These are phyloP conservation scores for Drosophila nasuta DNA, from an alignment of 1,140 invertebrate species.

Conservation along the genomic window DNA sequence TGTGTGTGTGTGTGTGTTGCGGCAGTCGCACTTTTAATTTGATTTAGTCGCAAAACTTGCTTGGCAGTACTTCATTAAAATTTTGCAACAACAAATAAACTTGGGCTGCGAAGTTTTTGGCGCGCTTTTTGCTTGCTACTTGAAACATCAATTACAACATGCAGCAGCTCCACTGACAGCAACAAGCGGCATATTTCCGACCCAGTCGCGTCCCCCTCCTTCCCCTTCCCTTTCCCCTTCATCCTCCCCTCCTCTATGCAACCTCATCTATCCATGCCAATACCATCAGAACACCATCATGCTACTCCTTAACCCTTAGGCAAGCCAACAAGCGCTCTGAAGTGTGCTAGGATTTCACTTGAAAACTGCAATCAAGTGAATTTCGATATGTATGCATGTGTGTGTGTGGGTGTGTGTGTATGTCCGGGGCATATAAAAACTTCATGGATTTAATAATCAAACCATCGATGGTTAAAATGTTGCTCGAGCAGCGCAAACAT, in stretches of 20 bases:
- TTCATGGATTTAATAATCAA: conserved; percentile 84
- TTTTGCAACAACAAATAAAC: conserved; percentile 79
- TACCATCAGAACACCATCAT: conserved; percentile 14
- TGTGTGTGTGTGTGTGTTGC: no score
- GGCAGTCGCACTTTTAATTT: conserved; percentile 74
- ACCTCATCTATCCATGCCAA: background rate
- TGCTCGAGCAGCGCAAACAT: conserved; percentile 60
- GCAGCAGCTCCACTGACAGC: conserved; percentile 37
- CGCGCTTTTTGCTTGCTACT: conserved; percentile 75
- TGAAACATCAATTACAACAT: conserved; percentile 74
- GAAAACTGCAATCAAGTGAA: conserved; percentile 83
- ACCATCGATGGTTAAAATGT: conserved; percentile 83
- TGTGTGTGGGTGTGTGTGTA: conserved; percentile 34
- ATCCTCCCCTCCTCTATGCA: no score
- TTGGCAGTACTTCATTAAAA: conserved; percentile 75
- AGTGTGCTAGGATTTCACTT: conserved; percentile 83
- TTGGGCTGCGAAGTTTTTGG: conserved; percentile 67
- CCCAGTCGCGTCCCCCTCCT: conserved; percentile 4
- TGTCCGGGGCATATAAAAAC: conserved; percentile 61
- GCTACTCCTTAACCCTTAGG: conserved; percentile 66
- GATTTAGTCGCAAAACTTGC: conserved; percentile 81
- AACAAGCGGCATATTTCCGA: conserved; percentile 67
- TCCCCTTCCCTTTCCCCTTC: background rate
- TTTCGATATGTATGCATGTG: conserved; percentile 66
- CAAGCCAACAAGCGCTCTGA: conserved; percentile 66